Base-by-base conservation (phyloP, 2,113 vertebrate genomes). In the Sigmodon hispidus region DNA sequence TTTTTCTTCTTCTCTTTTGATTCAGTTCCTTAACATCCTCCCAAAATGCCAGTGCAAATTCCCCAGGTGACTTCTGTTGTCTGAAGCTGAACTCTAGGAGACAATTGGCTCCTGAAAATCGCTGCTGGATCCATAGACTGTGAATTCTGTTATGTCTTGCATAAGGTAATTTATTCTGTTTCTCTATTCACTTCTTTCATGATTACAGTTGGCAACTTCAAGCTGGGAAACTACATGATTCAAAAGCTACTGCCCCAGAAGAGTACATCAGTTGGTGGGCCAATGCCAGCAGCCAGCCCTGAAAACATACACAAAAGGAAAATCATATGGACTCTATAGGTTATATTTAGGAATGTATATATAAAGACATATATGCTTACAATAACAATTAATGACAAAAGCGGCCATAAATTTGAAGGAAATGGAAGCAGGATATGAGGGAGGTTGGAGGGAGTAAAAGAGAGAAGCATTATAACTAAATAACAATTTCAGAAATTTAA, bases 21-120 rank as follows among this genome's bases (percentile, higher is more conserved):
- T 75, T 88, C 73, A 45, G 10, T 55, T 77, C 26, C 80, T 48
- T 67, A 12, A 1, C 11, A 84, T 34, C 21, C 89, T 85, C 93
- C n/a, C 61, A 92, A 0, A 40, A 48, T 63, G 61, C 69, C 40
- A 16, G 45, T 26, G 85, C 45, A 65, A 26, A 67, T 81, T 90
- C 85, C 52, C 11, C 36, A 87, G 24, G 57, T 90, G 48, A 3
- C 83, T 95, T 90, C 72, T 72, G 50, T 48, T 43, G 3, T 77
- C 85, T 84, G 86, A 80, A 96, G 79, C 45, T 67, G 59, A 96
- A 84, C 34, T 67, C 57, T 80, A 34, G 1, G 31, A 88, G 65
- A 93, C 26, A 87, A 73, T 69, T 5, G 36, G 0, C 57, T 89
- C 11, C 55, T 96, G 31, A 87, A 87, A 89, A 65, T 55, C 31